These are phyloP conservation scores for Drosophila atripex DNA, from an alignment of 2,888 invertebrate species.

Conservation along the genomic window DNA sequence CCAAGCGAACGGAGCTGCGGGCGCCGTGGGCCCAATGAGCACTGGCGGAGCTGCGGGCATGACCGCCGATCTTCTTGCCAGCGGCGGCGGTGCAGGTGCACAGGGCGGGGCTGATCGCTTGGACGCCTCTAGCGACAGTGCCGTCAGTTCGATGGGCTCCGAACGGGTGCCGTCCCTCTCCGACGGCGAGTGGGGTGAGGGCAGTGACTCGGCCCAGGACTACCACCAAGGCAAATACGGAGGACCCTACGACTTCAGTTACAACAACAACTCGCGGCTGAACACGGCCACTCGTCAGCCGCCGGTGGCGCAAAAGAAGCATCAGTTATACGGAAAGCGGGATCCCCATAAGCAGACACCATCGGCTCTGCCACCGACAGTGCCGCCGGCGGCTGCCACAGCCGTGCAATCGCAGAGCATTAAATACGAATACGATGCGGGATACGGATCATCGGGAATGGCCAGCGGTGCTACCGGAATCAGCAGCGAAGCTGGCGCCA, in stretches of 20 bases:
- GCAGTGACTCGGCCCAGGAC: conserved; percentile 93
- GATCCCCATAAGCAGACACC: conserved; percentile 88
- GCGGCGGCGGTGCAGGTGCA: conserved; percentile 61
- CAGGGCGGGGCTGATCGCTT: conserved; percentile 87
- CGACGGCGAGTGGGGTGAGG: conserved; percentile 96
- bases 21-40: conserved; percentile 63
- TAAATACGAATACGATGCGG: conserved; percentile 86
- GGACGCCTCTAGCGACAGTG: conserved; percentile 95
- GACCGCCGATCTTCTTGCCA: conserved; percentile 76
- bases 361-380: conserved; percentile 54
- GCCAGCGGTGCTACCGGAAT: conserved; percentile 29
- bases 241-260: conserved; percentile 89
- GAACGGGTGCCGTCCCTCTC: conserved; percentile 94
- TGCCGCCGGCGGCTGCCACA: conserved; percentile 53
- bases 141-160: conserved; percentile 96
- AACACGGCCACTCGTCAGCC: conserved; percentile 86
- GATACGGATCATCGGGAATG: conserved; percentile 67
- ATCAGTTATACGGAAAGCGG: conserved; percentile 95
- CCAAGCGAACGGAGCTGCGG: conserved; percentile 44
- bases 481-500: conserved; percentile 75
- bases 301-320: conserved; percentile 93
- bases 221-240: conserved; percentile 86
- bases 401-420: conserved; percentile 82
- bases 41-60: conserved; percentile 76
- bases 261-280: conserved; percentile 84